Evolutionary conservation across 1,140 invertebrate species (phyloP).

Genomic region (Pissodes strobi): DNA sequence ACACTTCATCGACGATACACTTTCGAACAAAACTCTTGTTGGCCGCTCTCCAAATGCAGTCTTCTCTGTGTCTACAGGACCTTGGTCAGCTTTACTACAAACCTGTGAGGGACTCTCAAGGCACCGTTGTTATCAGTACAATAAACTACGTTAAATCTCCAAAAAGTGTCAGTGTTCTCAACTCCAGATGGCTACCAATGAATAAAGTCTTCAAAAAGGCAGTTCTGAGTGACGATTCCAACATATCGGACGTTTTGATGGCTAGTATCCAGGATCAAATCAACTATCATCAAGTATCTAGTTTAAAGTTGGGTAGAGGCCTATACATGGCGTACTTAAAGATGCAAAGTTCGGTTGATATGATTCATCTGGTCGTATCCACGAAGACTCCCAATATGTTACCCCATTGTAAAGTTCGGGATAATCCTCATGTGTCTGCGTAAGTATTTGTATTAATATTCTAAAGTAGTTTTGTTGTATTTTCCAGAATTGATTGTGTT

Average conservation of each 20-base stretch:
- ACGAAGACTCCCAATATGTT: slow-evolving; percentile 89
- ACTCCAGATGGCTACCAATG: slow-evolving; percentile 87
- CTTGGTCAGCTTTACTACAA: slow-evolving; percentile 91
- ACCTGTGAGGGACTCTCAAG: slow-evolving; percentile 83
- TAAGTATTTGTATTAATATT: slow-evolving; percentile 60
- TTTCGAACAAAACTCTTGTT: slow-evolving; percentile 91
- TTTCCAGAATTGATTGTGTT: not conserved
- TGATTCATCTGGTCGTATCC: slow-evolving; percentile 91
- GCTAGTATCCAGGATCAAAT: slow-evolving; percentile 88
- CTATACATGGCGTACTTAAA: slow-evolving; percentile 95
- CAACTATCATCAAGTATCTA: slow-evolving; percentile 86
- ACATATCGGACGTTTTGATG: slow-evolving; percentile 80
- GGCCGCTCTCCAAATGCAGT: slow-evolving; percentile 90
- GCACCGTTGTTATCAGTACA: slow-evolving; percentile 87
- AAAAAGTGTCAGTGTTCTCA: slow-evolving; percentile 82
- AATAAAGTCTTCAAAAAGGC: slow-evolving; percentile 67
- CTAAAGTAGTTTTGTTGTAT: not conserved
- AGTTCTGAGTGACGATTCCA: slow-evolving; percentile 69
- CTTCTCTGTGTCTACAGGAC: slow-evolving; percentile 86
- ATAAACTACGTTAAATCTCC: slow-evolving; percentile 82
- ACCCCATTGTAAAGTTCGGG: slow-evolving; percentile 88
- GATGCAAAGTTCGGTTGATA: slow-evolving; percentile 92
- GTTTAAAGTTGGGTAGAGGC: slow-evolving; percentile 78
- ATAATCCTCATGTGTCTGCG: slow-evolving; percentile 94
- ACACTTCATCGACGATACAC: slow-evolving; percentile 84